A percentile compares a stretch with the other conserved stretches of the same genome.
Conservation (phyloP, 1,140 invertebrate genomes). For the Octopus bimaculoides region DNA sequence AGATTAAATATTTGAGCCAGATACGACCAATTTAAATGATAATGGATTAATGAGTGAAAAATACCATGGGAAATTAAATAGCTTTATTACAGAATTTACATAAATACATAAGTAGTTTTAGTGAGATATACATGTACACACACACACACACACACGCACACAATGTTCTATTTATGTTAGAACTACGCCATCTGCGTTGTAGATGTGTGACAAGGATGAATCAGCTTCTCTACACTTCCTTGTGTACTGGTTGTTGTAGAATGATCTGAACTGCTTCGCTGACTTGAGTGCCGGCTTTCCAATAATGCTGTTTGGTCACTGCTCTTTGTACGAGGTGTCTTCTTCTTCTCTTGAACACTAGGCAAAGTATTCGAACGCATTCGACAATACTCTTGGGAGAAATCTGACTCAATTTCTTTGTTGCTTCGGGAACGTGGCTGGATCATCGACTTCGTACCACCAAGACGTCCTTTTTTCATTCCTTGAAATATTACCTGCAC, state of each 20-base stretch:
- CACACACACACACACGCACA: too few species aligned
- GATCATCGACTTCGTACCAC: slow-evolving; percentile 2
- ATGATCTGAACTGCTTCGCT: slow-evolving; percentile 6
- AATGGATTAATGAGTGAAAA: too few species aligned
- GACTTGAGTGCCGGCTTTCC: slow-evolving; percentile 10
- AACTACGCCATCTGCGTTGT: background rate
- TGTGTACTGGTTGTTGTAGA: slow-evolving; percentile 2
- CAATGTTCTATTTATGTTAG: too few species aligned
- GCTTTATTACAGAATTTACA: too few species aligned
- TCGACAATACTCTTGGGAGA: slow-evolving; percentile 1
- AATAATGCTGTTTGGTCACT: slow-evolving; percentile 8
- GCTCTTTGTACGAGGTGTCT: background rate
- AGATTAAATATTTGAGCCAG: too few species aligned
- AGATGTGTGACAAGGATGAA: background rate
- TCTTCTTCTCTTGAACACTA: background rate
- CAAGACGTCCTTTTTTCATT: background rate
- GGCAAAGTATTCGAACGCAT: slow-evolving; percentile 1
- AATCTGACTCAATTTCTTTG: background rate
- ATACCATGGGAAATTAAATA: too few species aligned
- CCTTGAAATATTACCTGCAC: slow-evolving; percentile 9
- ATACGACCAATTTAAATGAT: too few species aligned
- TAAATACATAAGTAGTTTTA: too few species aligned
- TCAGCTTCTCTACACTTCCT: slow-evolving; percentile 7
- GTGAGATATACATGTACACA: too few species aligned
- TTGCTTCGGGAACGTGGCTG: background rate